Evolutionary conservation across 2,113 vertebrate genomes (phyloP).

Genomic region (Mastomys coucha): DNA sequence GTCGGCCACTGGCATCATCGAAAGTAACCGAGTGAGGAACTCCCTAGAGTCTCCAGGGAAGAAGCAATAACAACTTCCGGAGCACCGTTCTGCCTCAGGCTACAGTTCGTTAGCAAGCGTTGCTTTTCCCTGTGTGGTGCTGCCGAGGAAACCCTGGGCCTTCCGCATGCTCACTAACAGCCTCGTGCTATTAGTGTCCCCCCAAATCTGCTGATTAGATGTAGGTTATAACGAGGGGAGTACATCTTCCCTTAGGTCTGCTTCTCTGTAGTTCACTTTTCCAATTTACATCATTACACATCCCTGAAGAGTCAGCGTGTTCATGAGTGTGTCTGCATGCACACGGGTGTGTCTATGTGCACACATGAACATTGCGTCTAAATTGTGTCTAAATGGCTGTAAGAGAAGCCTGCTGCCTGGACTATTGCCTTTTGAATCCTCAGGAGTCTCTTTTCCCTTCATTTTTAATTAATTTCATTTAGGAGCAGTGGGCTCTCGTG

Average conservation of each 20-base stretch:
- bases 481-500: not conserved
- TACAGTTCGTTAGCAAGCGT: not conserved
- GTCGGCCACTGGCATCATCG: not conserved
- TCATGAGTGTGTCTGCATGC: not conserved
- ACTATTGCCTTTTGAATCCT: not conserved
- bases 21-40: not conserved
- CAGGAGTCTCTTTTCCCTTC: not conserved
- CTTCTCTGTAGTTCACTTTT: not conserved
- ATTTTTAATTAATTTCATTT: not conserved
- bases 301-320: not conserved
- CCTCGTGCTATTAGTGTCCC: not conserved
- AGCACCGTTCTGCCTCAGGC: not conserved
- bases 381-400: not conserved
- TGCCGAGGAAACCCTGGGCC: no score
- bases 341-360: not conserved
- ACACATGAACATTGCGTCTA: not conserved
- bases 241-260: not conserved
- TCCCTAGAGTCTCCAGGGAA: not conserved
- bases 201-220: not conserved
- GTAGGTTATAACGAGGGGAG: not conserved
- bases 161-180: not conserved
- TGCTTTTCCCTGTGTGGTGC: not conserved
- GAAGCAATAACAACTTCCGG: not conserved
- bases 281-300: not conserved
- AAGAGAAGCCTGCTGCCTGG: not conserved